phyloP scores from a whole-genome alignment of 35 echinoderm and acorn worm species.

The Ophiothrix spiculata region DNA sequence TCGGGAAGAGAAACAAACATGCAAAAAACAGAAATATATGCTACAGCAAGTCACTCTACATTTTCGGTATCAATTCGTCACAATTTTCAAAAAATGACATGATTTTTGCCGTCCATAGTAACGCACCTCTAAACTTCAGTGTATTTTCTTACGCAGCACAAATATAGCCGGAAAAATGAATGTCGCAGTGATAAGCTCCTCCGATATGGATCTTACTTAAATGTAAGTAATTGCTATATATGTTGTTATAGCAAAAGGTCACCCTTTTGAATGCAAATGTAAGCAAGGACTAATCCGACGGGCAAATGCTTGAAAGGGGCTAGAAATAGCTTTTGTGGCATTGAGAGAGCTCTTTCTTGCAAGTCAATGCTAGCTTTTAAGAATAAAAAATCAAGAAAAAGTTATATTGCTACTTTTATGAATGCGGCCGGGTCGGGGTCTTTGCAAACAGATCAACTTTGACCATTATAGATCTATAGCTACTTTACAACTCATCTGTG shows the following conservation, averaged over 20 bases:
- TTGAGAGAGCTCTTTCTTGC: not conserved
- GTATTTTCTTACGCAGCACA: too few species aligned
- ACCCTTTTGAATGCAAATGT: not conserved
- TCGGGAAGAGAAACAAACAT: not conserved
- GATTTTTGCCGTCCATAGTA: too few species aligned
- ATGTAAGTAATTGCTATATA: too few species aligned
- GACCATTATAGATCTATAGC: not conserved
- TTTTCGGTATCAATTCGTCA: not conserved
- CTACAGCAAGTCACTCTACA: not conserved
- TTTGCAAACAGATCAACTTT: not conserved
- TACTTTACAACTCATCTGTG: not conserved
- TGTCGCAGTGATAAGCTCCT: not conserved
- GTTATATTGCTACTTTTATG: not conserved
- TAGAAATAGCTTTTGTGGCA: not conserved
- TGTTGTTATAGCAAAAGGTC: not conserved
- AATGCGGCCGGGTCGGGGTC: too few species aligned
- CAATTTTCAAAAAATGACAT: not conserved
- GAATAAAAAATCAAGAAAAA: not conserved
- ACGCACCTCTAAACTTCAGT: too few species aligned
- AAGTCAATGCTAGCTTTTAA: not conserved
- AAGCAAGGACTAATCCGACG: not conserved
- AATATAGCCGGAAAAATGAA: too few species aligned
- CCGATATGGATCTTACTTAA: not conserved
- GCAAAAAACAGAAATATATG: not conserved
- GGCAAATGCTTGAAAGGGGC: not conserved